Base-by-base conservation (phyloP, 2,113 vertebrate genomes). In the Rhineura floridana region DNA sequence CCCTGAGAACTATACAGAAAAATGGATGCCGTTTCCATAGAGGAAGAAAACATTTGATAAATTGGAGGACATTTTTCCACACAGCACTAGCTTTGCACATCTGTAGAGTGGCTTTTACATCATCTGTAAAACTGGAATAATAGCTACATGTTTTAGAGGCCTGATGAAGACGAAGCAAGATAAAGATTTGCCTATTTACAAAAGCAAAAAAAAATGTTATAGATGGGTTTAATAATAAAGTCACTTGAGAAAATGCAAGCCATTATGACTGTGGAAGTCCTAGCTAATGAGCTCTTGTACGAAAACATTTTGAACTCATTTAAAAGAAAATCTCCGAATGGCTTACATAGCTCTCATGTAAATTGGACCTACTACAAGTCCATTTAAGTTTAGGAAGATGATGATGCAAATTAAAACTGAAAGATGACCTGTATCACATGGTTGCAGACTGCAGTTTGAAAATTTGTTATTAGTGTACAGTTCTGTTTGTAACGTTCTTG, bases 371-470 rank as follows among this genome's bases (percentile, higher is more conserved):
- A 83, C 82, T 93, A 85, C 87, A 93, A 93, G 92, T 94, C 79
- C 91, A 89, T 94, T 95, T 93, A 91, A 91, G 86, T 95, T 92
- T 89, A 88, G 86, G 92, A 92, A 92, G 90, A 93, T 91, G 89
- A 73, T 93, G 87, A 92, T 93, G 90, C 89, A 94, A 95, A 95
- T 94, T 93, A 81, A 94, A 95, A 93, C 84, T 86, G 90, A 96
- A 93, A 90, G 81, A 91, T 93, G 82, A 94, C 91, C 87, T 94
- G 88, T 83, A 91, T 30, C 67, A 94, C 88, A 81, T 76, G 90
- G 87, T 82, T 88, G 55, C 83, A 90, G 13, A 77, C 87, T 79
- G 92, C 42, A 84, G 25, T 84, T 36, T 59, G 69, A 72, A 82
- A 80, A 83, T 73, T 7, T 39, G 19, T 93, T 91, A 77, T 83